Conservation (phyloP, 64 coral and sea anemone genomes). For the Platygyra sinensis region DNA sequence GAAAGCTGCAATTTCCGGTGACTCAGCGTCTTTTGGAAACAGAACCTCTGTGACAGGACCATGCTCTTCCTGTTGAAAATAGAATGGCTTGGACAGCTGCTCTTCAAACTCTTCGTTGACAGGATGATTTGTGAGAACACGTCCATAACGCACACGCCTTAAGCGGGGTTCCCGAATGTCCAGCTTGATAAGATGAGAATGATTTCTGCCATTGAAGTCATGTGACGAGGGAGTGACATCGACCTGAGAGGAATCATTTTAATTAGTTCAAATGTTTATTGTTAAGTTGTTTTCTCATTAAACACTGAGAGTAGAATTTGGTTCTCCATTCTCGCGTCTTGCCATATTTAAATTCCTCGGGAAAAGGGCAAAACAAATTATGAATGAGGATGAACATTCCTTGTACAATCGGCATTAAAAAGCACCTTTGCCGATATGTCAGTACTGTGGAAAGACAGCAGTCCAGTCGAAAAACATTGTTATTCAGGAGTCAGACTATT, state of each 20-base stretch:
- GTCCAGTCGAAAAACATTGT: too few species aligned
- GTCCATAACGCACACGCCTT: slow-evolving; percentile 27
- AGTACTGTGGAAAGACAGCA: too few species aligned
- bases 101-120: slow-evolving; percentile 74
- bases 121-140: slow-evolving; percentile 43
- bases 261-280: too few species aligned
- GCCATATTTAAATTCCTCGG: too few species aligned
- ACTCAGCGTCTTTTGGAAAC: slow-evolving; percentile 48
- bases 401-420: too few species aligned
- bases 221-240: slow-evolving; percentile 30
- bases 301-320: too few species aligned
- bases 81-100: slow-evolving; percentile 65
- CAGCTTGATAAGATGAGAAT: slow-evolving; percentile 37
- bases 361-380: too few species aligned
- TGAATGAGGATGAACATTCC: too few species aligned
- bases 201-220: slow-evolving; percentile 4
- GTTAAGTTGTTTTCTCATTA: too few species aligned
- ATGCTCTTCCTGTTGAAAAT: slow-evolving; percentile 63
- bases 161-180: slow-evolving; percentile 53
- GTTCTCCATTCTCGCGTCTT: too few species aligned
- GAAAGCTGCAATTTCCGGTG: slow-evolving; percentile 35
- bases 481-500: too few species aligned
- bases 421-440: too few species aligned
- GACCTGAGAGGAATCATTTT: background rate
- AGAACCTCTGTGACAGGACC: slow-evolving; percentile 54